A percentile compares a stretch with the other conserved stretches of the same genome.
Conservation (phyloP, 1,140 invertebrate genomes). For the Camponotus pennsylvanicus region DNA sequence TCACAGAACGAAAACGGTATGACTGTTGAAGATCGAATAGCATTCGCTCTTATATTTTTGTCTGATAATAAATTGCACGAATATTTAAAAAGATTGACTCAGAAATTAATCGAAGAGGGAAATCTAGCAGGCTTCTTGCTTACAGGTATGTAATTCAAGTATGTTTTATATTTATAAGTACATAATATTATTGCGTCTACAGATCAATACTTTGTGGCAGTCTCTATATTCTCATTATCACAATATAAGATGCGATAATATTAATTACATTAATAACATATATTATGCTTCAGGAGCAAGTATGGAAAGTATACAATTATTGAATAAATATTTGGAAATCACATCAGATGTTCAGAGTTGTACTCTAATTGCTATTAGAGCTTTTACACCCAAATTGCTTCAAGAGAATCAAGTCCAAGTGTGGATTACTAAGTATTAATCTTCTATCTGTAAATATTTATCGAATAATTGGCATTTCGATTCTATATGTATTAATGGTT, state of each 20-base stretch:
- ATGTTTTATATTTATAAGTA: conserved; percentile 19
- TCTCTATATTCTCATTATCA: no score
- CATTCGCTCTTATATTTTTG: conserved; percentile 97
- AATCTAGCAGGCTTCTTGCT: conserved; percentile 95
- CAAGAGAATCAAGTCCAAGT: conserved; percentile 88
- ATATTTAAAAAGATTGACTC: conserved; percentile 91
- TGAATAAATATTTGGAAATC: conserved; percentile 96
- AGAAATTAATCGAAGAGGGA: conserved; percentile 91
- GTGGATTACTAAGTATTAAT: conserved; percentile 91
- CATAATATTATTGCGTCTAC: neutral
- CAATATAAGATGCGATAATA: no score
- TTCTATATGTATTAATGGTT: neutral
- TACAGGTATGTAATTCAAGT: conserved; percentile 88
- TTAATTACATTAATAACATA: conserved; percentile 37
- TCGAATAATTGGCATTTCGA: neutral
- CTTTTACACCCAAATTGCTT: conserved; percentile 89
- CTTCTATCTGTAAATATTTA: conserved; percentile 16
- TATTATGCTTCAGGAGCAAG: conserved; percentile 87
- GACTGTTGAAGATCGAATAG: conserved; percentile 94
- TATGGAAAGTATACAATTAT: conserved; percentile 91
- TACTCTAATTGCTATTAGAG: conserved; percentile 92
- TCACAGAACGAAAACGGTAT: conserved; percentile 93
- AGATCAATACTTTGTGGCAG: no score
- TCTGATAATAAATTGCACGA: conserved; percentile 93
- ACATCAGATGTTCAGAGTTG: conserved; percentile 97